These are phyloP conservation scores for Pristionchus maxplancki DNA, from an alignment of 2,888 invertebrate species.

Conservation along the genomic window DNA sequence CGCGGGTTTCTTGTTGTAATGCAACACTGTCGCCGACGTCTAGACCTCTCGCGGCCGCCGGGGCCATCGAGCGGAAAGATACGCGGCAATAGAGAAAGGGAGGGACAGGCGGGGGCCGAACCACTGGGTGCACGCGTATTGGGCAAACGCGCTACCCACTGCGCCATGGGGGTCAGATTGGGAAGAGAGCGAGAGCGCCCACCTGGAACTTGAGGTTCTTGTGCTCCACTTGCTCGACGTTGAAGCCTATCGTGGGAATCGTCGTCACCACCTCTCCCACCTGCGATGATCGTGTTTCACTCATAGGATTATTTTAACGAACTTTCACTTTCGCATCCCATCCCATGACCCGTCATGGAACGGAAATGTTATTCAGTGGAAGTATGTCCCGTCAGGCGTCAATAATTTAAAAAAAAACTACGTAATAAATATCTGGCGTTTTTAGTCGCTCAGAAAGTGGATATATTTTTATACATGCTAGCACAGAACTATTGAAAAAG, in stretches of 20 bases:
- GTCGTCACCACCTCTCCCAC: conserved; percentile 76
- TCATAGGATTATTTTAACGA: too few relatives aligned
- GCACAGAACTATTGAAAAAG: not conserved
- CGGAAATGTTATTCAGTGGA: too few relatives aligned
- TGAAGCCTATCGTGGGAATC: conserved; percentile 95
- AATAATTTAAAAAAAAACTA: too few relatives aligned
- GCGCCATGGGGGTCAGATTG: conserved; percentile 30
- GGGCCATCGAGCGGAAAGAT: conserved; percentile 36
- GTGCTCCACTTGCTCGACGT: conserved; percentile 98
- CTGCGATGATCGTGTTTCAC: conserved; percentile 54
- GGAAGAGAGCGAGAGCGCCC: not conserved
- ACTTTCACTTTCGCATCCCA: too few relatives aligned
- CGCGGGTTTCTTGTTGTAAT: conserved; percentile 32
- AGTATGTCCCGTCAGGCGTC: too few relatives aligned
- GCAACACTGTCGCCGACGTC: not conserved
- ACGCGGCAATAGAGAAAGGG: not conserved
- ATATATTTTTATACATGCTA: too few relatives aligned
- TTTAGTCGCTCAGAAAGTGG: too few relatives aligned
- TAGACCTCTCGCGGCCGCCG: conserved; percentile 16
- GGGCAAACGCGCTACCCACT: not conserved
- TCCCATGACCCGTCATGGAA: not conserved
- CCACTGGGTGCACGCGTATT: not conserved
- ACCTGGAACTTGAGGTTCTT: conserved; percentile 97
- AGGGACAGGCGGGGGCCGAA: not conserved
- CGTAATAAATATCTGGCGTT: too few relatives aligned